Conservation (phyloP, 2,113 vertebrate genomes). For the Pleuronectes platessa region DNA sequence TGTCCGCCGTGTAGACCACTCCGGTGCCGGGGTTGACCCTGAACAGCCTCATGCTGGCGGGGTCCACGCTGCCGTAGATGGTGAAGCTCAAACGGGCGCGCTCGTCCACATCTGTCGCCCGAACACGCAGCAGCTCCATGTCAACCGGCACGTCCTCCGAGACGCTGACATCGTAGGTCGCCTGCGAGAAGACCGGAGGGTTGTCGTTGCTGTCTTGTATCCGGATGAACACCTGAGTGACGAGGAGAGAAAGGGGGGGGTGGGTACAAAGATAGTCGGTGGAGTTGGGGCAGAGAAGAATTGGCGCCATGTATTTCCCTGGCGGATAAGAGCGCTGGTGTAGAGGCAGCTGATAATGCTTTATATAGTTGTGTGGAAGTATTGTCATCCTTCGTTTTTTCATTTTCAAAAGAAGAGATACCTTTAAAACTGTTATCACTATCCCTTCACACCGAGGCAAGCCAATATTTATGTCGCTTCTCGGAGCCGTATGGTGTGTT, state of each 20-base stretch:
- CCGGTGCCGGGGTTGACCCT: constrained; percentile 90
- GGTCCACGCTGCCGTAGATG: constrained; percentile 92
- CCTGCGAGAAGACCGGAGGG: constrained; percentile 93
- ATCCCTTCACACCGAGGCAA: constrained; percentile 1
- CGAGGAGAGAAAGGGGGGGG: neutral
- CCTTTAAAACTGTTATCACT: neutral
- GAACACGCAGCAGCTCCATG: constrained; percentile 89
- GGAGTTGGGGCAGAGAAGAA: neutral
- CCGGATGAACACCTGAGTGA: constrained; percentile 89
- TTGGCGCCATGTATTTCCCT: neutral
- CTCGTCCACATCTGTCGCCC: constrained; percentile 91
- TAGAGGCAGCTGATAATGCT: constrained; percentile 4
- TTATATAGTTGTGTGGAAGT: neutral
- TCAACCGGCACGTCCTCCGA: constrained; percentile 91
- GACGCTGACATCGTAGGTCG: constrained; percentile 88
- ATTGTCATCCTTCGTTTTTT: neutral
- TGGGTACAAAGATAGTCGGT: neutral
- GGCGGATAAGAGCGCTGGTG: neutral
- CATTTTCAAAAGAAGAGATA: neutral
- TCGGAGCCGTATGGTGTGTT: neutral
- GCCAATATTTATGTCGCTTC: neutral
- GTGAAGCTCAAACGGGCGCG: constrained; percentile 92
- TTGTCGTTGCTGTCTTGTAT: constrained; percentile 97
- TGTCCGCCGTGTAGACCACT: constrained; percentile 89
- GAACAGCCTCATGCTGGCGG: constrained; percentile 91